A percentile compares a stretch with the other conserved stretches of the same genome.
These are phyloP conservation scores for Sylvia atricapilla DNA, from an alignment of 2,113 vertebrate species.

Conservation along the genomic window DNA sequence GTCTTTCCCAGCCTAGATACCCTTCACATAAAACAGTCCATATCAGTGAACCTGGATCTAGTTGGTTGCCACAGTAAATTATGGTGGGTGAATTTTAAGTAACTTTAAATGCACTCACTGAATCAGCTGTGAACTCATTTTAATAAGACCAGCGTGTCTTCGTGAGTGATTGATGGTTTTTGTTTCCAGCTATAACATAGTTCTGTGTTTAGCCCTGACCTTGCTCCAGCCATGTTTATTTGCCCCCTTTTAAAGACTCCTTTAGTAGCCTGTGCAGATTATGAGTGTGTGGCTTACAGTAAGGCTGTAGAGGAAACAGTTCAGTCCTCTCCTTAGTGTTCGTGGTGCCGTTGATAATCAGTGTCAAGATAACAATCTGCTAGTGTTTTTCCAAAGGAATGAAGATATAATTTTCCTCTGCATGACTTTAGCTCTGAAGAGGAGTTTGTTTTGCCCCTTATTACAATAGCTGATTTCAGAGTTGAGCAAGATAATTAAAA, in stretches of 20 bases:
- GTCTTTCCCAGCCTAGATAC: not conserved
- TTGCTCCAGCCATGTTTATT: not conserved
- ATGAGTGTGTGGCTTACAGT: not conserved
- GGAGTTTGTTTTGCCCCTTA: constrained; percentile 15
- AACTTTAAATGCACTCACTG: not conserved
- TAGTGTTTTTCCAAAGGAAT: constrained; percentile 22
- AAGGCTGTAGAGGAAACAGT: not conserved
- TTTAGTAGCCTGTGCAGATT: not conserved
- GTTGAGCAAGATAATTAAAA: constrained; percentile 39
- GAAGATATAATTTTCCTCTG: constrained; percentile 5
- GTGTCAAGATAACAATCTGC: constrained; percentile 33
- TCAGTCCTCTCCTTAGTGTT: not conserved
- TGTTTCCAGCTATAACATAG: not conserved
- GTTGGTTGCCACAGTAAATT: not conserved
- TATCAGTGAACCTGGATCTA: not conserved
- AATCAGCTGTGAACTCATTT: not conserved
- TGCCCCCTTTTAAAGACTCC: not conserved
- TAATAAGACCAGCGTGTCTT: not conserved
- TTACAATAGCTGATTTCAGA: not conserved
- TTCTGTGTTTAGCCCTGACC: not conserved
- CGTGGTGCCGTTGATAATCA: not conserved
- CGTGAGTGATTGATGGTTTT: not conserved
- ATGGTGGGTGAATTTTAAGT: not conserved
- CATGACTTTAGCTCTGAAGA: constrained; percentile 5
- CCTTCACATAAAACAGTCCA: not conserved